Conservation (phyloP, 2,888 invertebrate species). For the Auanema sp. region DNA sequence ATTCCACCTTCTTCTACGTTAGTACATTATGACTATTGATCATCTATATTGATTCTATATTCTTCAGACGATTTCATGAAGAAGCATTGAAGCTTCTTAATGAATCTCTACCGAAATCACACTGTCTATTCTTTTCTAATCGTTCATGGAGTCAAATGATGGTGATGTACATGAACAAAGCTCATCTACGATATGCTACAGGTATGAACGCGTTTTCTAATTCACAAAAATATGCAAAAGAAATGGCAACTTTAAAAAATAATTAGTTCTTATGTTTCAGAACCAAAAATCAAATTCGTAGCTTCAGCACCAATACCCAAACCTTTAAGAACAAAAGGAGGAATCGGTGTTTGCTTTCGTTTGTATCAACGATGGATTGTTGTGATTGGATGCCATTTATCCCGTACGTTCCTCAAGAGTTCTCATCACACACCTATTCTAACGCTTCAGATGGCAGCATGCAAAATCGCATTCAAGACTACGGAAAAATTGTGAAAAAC, state of each 20-base stretch:
- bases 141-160: conserved; percentile 61
- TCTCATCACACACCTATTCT: neutral
- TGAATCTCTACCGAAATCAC: conserved; percentile 37
- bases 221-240: too few relatives aligned
- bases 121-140: conserved; percentile 52
- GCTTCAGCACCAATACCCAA: conserved; percentile 48
- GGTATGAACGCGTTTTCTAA: too few relatives aligned
- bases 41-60: neutral
- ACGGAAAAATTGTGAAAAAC: conserved; percentile 44
- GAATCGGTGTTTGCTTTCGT: conserved; percentile 86
- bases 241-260: neutral
- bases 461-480: conserved; percentile 52
- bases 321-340: conserved; percentile 79
- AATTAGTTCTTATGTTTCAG: conserved; percentile 31
- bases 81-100: conserved; percentile 46
- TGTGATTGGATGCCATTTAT: conserved; percentile 91
- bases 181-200: conserved; percentile 53
- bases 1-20: conserved; percentile 55
- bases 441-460: conserved; percentile 47
- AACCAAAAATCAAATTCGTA: conserved; percentile 51
- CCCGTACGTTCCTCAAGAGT: conserved; percentile 70
- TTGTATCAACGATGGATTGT: conserved; percentile 92
- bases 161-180: conserved; percentile 49
- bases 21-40: conserved; percentile 12
- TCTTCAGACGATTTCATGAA: conserved; percentile 54